Evolutionary conservation across 2,888 invertebrate genomes (phyloP), one percentile per base, ranked within the genome.

Genomic region (Acanthococcus lagerstroemiae): DNA sequence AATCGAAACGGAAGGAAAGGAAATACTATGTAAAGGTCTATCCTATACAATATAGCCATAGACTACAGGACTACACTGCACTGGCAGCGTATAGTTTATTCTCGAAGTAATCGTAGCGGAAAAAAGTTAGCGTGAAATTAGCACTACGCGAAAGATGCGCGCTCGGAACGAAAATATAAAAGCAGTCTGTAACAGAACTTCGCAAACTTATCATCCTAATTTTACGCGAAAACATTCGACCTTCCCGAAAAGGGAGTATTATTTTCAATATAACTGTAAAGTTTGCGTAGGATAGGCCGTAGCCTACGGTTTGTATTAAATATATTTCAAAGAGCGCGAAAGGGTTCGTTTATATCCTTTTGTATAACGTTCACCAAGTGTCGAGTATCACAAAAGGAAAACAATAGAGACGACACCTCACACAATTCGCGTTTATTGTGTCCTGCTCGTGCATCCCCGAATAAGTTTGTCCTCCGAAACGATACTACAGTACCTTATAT

Each of bases 241-340:
- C 52, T 63, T 63, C 37, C 30, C 15, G 52, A 15, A 63, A 52
- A 63, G 54, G 63, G 63, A 63, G 54, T 63, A 63, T 52, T 63
- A 63, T 63, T 63, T 63, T 63, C 63, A 63, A 63, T 63, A 61
- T 61, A 63, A 63, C 63, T 63, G 63, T 63, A 63, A 63, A 63
- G 63, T 63, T 63, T 63, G 63, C 54, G 44, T 63, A 63, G 63
- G 52, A 63, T 63, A 63, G 63, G 63, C 63, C 22, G 24, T 19
- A 48, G 19, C 24, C 19, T 63, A 63, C 30, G 54, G 63, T 63
- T 63, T 63, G 52, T 63, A 63, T 63, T 54, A 63, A 63, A 63
- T 63, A 63, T 63, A 52, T 63, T 63, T 50, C 63, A 63, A 25
- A 63, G 63, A 63, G 52, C 50, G 63, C 48, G 63, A 63, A 63